Conservation (phyloP, 1,140 invertebrate species). For the Olivierus martensii region DNA sequence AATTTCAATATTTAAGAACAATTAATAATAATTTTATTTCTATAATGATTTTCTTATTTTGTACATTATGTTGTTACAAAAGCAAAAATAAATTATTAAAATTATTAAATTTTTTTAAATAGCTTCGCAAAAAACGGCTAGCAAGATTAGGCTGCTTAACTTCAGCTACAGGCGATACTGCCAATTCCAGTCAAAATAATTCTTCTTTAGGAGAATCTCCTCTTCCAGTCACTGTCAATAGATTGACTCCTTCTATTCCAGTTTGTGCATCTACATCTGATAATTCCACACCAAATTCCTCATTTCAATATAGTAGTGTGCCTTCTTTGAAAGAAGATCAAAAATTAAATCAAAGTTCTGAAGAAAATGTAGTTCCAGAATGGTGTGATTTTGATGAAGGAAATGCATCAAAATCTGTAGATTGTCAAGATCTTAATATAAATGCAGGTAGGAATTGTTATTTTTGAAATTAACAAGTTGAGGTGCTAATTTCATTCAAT, state of each 20-base stretch:
- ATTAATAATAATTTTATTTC: no score
- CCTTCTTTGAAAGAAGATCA: background rate
- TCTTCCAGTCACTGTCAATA: no score
- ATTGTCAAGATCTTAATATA: background rate
- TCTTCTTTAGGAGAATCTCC: no score
- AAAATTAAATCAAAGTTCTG: conserved; percentile 6
- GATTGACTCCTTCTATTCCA: background rate
- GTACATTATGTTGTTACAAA: no score
- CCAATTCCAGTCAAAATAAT: no score
- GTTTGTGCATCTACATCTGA: conserved; percentile 15
- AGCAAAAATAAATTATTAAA: background rate
- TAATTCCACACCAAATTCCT: conserved; percentile 2
- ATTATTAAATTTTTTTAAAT: conserved; percentile 19
- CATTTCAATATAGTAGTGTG: conserved; percentile 2
- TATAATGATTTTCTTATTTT: no score
- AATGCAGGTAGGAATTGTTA: conserved; percentile 8
- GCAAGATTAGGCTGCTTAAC: conserved; percentile 38
- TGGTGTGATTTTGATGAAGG: background rate
- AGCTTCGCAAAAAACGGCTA: conserved; percentile 52
- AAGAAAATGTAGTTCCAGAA: background rate
- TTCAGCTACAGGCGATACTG: no score
- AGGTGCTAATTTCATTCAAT: no score
- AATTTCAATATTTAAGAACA: no score
- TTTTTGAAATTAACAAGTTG: no score
- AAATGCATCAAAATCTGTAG: background rate